These are phyloP conservation scores for Sakesphorus luctuosus DNA, from an alignment of 2,113 vertebrate genomes.

Conservation along the genomic window DNA sequence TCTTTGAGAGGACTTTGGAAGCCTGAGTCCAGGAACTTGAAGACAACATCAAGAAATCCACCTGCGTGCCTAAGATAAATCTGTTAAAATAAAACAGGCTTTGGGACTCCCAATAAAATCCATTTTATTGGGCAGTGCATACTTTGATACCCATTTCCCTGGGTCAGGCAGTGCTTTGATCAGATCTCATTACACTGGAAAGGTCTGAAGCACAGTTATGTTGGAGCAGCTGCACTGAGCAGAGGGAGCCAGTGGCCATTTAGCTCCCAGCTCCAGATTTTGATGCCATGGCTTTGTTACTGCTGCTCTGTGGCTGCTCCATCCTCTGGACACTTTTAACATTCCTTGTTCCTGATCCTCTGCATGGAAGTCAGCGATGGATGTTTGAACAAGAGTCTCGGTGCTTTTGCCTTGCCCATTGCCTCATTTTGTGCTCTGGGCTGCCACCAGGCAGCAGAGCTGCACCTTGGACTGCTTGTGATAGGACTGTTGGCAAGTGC, in stretches of 20 bases:
- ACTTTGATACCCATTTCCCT: background rate
- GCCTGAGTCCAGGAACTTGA: background rate
- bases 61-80: background rate
- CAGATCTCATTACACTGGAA: background rate
- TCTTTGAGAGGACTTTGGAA: background rate
- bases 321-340: rapidly evolving
- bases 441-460: background rate
- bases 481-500: background rate
- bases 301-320: rapidly evolving
- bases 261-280: background rate
- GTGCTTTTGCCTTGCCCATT: background rate
- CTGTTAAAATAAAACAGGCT: background rate
- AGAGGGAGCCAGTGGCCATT: background rate
- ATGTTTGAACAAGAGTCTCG: no score
- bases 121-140: background rate
- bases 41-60: background rate
- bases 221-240: background rate
- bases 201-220: background rate
- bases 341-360: background rate
- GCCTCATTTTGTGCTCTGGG: background rate
- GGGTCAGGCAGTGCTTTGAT: background rate
- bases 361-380: background rate
- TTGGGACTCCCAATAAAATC: background rate
- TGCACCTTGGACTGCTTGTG: background rate
- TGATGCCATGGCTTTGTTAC: background rate